Base-by-base conservation (phyloP, 2,888 invertebrate species). In the Micoletzkya japonica region DNA sequence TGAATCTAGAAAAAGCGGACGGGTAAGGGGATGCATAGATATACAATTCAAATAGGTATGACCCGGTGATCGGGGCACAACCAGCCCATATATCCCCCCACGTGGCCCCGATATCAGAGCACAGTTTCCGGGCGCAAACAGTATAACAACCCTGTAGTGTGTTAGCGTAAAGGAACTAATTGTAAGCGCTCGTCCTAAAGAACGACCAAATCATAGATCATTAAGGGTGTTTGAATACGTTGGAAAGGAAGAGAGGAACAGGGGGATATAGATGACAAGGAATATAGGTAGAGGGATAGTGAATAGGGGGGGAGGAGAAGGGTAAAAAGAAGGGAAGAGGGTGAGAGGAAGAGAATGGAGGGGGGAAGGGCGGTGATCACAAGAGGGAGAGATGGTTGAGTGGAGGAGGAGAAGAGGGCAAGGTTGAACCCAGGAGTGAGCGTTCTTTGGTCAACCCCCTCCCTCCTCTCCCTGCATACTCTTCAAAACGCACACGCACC, bases 401-500 rank as follows among this genome's bases (percentile, higher is more conserved):
- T 28, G 59, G 32, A 30, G n/a, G 59, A 39, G 59, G 39, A 59
- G n/a, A 20, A 6, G 56, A 3, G 56, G 56, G 30, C 30, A 58
- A 14, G 59, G 59, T 24, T 26, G 54, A 39, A 59, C 34, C 34
- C 39, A 59, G 4, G 59, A 26, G 59, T 59, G 39, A 59, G 59
- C 17, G 59, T 59, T 59, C 59, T 59, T 6, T 59, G 59, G 28
- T 59, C 59, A 59, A n/a, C n/a, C n/a, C n/a, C n/a, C n/a, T n/a
- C n/a, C n/a, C n/a, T n/a, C n/a, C n/a, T n/a, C n/a, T n/a, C n/a
- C n/a, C n/a, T n/a, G n/a, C n/a, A n/a, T n/a, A n/a, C n/a, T n/a
- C n/a, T n/a, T n/a, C 26, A 39, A 39, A 39, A 39, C 24, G 17
- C 37, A 37, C 20, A 36, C 39, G 37, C 37, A 28, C 39, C 37